These are phyloP conservation scores for Ormyrus nitidulus DNA, from an alignment of 2,888 invertebrate genomes.

Conservation along the genomic window DNA sequence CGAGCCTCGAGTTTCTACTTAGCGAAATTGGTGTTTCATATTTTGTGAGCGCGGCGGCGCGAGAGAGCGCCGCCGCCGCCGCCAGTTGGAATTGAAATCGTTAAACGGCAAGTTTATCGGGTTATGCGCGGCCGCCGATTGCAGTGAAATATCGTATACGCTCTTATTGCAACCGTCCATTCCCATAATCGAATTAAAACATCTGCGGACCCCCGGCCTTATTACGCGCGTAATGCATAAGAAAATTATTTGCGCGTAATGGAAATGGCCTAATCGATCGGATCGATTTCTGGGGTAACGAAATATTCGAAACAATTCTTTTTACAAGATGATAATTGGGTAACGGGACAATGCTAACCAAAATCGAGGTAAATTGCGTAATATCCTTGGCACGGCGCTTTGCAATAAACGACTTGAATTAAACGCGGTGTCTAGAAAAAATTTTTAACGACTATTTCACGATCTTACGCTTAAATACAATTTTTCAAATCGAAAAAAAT, in stretches of 20 bases:
- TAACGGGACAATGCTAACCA: too few relatives aligned
- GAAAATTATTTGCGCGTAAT: conserved; percentile 29
- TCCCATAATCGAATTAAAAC: conserved; percentile 49
- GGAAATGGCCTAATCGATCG: conserved; percentile 18
- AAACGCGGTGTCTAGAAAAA: too few relatives aligned
- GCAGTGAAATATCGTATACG: conserved; percentile 30
- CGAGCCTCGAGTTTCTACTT: conserved; percentile 39
- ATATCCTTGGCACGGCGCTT: too few relatives aligned
- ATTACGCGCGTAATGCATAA: conserved; percentile 35
- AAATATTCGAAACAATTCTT: conserved; percentile 1
- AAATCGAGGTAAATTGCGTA: too few relatives aligned
- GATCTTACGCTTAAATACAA: too few relatives aligned
- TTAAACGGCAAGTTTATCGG: conserved; percentile 51
- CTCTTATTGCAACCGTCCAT: neutral
- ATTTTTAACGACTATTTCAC: too few relatives aligned
- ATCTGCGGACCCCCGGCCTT: conserved; percentile 17
- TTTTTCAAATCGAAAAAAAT: too few relatives aligned
- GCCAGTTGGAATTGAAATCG: conserved; percentile 48
- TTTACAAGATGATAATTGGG: neutral
- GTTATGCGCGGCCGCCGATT: conserved; percentile 25
- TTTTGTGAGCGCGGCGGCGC: conserved; percentile 16
- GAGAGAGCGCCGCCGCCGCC: neutral
- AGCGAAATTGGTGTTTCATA: conserved; percentile 53
- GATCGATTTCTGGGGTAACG: neutral
- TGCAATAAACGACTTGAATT: too few relatives aligned